Evolutionary conservation across 1,140 invertebrate genomes (phyloP).

Genomic region (Scaptomyza hsui): DNA sequence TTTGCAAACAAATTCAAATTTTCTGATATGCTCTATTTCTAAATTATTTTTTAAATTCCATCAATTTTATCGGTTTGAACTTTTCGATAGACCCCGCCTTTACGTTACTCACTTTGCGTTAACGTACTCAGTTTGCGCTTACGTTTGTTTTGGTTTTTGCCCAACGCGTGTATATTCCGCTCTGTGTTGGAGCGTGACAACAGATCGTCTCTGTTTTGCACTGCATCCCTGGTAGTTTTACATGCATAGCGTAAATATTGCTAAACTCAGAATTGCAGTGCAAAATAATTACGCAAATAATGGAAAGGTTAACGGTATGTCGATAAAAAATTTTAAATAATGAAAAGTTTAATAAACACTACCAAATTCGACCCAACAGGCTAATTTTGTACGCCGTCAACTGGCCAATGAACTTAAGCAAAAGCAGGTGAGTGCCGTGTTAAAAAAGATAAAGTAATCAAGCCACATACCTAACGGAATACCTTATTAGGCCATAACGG

Average conservation of each 20-base stretch:
- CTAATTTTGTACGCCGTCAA: conserved; percentile 47
- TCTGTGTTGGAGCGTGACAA: conserved; percentile 24
- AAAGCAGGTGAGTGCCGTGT: conserved; percentile 64
- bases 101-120: conserved; percentile 1
- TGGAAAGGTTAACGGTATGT: conserved; percentile 64
- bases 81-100: conserved; percentile 6
- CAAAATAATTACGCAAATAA: conserved; percentile 22
- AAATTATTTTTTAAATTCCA: conserved; percentile 1
- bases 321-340: not conserved
- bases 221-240: conserved; percentile 24
- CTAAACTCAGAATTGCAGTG: conserved; percentile 10
- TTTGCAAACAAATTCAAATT: not conserved
- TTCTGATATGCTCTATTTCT: not conserved
- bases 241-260: conserved; percentile 45
- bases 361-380: conserved; percentile 11
- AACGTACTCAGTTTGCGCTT: conserved; percentile 10
- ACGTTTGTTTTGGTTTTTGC: conserved; percentile 23
- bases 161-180: not conserved
- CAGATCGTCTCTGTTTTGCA: not conserved
- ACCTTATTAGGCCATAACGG: conserved; percentile 59
- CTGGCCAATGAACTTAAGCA: conserved; percentile 72
- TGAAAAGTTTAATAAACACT: not conserved
- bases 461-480: not conserved
- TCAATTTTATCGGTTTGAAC: not conserved
- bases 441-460: conserved; percentile 1